Percentiles rank a stretch among this genome's conserved stretches.
Conservation (phyloP, 2,888 invertebrate genomes). For the Stenoptilia bipunctidactyla region DNA sequence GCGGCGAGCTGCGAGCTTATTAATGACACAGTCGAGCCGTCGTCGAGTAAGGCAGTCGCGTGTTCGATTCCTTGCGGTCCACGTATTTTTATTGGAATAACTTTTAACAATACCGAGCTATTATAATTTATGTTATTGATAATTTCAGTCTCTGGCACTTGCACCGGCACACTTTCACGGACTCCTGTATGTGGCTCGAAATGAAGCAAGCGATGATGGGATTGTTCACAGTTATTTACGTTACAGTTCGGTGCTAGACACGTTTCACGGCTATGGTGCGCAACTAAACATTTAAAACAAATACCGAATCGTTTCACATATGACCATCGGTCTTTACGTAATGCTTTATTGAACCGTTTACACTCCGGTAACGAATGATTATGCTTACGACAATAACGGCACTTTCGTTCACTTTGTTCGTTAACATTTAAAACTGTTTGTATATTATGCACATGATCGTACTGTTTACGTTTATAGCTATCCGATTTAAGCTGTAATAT, state of each 20-base stretch:
- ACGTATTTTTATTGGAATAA: too few species aligned
- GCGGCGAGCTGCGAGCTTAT: not conserved
- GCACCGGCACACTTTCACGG: conserved; percentile 16
- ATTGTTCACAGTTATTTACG: conserved; percentile 8
- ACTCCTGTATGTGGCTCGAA: conserved; percentile 9
- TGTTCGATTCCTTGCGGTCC: conserved; percentile 15
- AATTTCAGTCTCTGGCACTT: too few species aligned
- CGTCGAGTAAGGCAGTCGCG: conserved; percentile 18
- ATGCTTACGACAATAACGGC: conserved; percentile 10
- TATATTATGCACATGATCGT: too few species aligned
- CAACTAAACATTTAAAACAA: conserved; percentile 14
- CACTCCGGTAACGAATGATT: conserved; percentile 3
- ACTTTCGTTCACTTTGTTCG: conserved; percentile 3
- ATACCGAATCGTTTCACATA: conserved; percentile 11
- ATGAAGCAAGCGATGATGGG: conserved; percentile 14
- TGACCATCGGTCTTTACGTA: conserved; percentile 11
- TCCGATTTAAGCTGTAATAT: not conserved
- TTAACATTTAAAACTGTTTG: not conserved
- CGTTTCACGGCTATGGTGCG: conserved; percentile 10
- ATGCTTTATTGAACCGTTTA: conserved; percentile 14
- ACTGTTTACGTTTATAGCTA: too few species aligned
- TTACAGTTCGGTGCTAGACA: conserved; percentile 13
- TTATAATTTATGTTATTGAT: too few species aligned
- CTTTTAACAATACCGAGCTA: too few species aligned
- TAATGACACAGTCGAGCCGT: conserved; percentile 13